phyloP scores from a whole-genome alignment of 1,140 invertebrate species.

The Apis dorsata region DNA sequence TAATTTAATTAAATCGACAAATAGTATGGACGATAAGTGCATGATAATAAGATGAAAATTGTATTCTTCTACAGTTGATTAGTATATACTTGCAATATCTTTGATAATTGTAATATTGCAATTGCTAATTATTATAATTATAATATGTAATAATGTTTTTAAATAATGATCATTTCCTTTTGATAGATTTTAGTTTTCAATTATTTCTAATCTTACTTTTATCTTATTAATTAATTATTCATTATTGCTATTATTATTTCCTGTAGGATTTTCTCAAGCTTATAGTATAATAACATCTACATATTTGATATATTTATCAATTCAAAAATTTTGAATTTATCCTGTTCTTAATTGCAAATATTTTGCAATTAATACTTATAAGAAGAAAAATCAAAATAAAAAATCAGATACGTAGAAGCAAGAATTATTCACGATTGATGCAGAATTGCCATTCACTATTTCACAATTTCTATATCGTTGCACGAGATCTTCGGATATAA shows the following conservation, averaged over 20 bases:
- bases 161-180: too few species aligned
- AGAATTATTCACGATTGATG: neutral
- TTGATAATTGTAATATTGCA: neutral
- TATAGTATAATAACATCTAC: too few species aligned
- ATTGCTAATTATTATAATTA: too few species aligned
- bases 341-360: neutral
- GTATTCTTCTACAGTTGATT: neutral
- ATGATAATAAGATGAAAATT: neutral
- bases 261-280: too few species aligned
- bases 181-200: too few species aligned
- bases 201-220: too few species aligned
- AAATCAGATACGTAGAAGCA: neutral
- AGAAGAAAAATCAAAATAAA: neutral
- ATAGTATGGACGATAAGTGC: neutral
- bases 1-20: constrained; percentile 33
- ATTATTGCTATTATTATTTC: too few species aligned
- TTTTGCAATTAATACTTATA: neutral
- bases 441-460: constrained; percentile 37
- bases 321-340: too few species aligned
- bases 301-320: too few species aligned
- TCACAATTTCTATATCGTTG: constrained; percentile 23
- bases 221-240: too few species aligned
- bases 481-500: neutral
- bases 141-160: too few species aligned
- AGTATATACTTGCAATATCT: neutral